Evolutionary conservation across 1,140 invertebrate species (phyloP).

Genomic region (Atopsyche davidsoni): DNA sequence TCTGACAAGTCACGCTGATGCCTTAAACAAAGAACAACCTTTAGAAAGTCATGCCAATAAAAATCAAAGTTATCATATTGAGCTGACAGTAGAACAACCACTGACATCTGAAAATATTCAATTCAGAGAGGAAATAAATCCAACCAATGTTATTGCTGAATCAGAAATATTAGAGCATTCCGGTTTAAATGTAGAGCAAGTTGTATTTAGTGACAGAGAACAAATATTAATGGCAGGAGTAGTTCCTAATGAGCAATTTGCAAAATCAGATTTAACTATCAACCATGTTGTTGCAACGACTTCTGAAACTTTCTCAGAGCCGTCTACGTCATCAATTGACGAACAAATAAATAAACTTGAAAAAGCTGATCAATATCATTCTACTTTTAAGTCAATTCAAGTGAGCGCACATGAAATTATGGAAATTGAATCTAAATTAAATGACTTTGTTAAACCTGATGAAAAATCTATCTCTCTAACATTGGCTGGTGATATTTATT

Average conservation of each 20-base stretch:
- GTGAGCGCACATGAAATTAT: constrained; percentile 20
- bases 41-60: constrained; percentile 42
- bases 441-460: constrained; percentile 28
- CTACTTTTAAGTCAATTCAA: constrained; percentile 17
- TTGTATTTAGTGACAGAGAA: constrained; percentile 51
- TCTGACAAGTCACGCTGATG: constrained; percentile 44
- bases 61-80: constrained; percentile 43
- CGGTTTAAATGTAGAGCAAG: constrained; percentile 47
- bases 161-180: constrained; percentile 44
- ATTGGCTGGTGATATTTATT: constrained; percentile 11
- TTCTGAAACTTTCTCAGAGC: constrained; percentile 18
- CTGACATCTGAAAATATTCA: constrained; percentile 44
- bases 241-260: constrained; percentile 33
- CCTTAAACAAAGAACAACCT: constrained; percentile 39
- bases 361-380: constrained; percentile 20
- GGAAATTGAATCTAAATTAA: constrained; percentile 31
- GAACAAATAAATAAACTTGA: constrained; percentile 12
- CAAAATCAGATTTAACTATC: constrained; percentile 19
- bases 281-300: constrained; percentile 24
- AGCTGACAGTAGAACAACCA: constrained; percentile 50
- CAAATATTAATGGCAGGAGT: constrained; percentile 46
- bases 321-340: constrained; percentile 12
- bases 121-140: constrained; percentile 36
- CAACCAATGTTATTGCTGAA: constrained; percentile 42
- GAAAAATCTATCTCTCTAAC: constrained; percentile 26